Evolutionary conservation across 1,140 invertebrate genomes (phyloP).

Genomic region (Brachionus koreanus): DNA sequence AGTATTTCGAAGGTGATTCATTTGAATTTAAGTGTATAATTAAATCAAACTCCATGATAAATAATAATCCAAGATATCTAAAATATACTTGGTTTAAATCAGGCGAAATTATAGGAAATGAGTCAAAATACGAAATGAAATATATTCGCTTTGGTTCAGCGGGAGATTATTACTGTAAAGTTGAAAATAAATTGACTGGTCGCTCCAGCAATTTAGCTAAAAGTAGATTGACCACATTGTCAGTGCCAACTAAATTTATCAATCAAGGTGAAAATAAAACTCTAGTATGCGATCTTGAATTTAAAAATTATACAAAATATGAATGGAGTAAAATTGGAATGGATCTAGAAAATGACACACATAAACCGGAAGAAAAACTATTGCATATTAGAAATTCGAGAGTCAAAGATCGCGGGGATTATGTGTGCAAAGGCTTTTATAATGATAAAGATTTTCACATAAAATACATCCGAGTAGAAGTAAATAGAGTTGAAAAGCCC

Average conservation of each 20-base stretch:
- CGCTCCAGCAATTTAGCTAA: background rate
- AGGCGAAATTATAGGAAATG: background rate
- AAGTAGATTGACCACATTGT: background rate
- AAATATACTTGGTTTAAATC: background rate
- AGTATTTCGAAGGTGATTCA: background rate
- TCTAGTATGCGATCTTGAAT: background rate
- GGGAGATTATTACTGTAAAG: background rate
- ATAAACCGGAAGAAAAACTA: background rate
- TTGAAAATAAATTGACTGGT: background rate
- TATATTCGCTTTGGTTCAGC: background rate
- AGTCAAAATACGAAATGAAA: background rate
- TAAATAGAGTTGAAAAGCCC: background rate
- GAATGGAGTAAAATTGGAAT: constrained; percentile 32
- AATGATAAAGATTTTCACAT: background rate
- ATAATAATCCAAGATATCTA: background rate
- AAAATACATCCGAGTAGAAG: constrained; percentile 33
- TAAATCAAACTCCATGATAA: background rate
- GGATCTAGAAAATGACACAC: background rate
- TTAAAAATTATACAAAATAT: background rate
- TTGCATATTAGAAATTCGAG: background rate
- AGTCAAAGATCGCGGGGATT: constrained; percentile 27
- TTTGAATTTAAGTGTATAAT: background rate
- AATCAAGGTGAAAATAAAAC: background rate
- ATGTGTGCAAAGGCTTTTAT: background rate
- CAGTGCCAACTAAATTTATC: background rate